phyloP scores from a whole-genome alignment of 2,113 vertebrate genomes.

The Diglossa brunneiventris region DNA sequence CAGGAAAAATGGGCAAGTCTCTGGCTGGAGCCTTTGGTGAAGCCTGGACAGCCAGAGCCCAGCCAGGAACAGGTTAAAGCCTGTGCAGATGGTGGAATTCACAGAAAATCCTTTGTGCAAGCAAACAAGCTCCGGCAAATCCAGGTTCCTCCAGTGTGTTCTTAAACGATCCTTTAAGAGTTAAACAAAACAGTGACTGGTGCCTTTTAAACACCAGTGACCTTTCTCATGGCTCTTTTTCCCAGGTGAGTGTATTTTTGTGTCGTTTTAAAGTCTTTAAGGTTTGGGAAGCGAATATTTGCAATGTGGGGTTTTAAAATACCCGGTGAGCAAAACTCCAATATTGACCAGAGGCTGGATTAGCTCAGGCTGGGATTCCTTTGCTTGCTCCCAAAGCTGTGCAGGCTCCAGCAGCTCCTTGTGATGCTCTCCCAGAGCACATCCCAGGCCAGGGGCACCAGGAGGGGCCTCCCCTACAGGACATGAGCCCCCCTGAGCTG shows the following conservation, averaged over 20 bases:
- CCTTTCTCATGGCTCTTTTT: neutral
- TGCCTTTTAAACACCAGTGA: neutral
- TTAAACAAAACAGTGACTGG: neutral
- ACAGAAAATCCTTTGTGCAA: neutral
- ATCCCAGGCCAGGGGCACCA: neutral
- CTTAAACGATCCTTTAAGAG: neutral
- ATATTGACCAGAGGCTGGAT: neutral
- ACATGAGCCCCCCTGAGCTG: neutral
- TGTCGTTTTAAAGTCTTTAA: neutral
- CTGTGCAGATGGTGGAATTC: neutral
- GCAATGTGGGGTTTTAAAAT: neutral
- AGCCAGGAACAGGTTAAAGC: neutral
- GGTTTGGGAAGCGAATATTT: neutral
- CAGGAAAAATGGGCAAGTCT: neutral
- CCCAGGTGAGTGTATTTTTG: neutral
- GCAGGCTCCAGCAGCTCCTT: neutral
- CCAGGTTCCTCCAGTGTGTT: neutral
- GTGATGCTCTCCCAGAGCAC: accelerated
- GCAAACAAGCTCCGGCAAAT: neutral
- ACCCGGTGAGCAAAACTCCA: neutral
- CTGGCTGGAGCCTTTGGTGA: neutral
- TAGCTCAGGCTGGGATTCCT: neutral
- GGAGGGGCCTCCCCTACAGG: neutral
- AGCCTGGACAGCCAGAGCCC: neutral
- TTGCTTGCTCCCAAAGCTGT: neutral